Evolutionary conservation across 2,888 invertebrate species (phyloP).

Genomic region (Cephonodes hylas): DNA sequence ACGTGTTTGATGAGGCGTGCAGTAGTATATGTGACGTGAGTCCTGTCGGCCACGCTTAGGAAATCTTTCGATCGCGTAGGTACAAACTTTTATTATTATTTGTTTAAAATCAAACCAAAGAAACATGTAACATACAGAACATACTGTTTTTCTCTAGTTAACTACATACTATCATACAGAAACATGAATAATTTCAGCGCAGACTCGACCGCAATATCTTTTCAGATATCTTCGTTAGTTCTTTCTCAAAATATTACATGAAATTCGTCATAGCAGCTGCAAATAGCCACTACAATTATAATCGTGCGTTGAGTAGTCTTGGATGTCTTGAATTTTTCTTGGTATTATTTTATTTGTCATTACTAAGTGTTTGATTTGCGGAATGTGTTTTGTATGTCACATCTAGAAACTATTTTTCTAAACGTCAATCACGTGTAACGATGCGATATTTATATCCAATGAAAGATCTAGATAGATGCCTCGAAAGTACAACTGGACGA

Average conservation of each 20-base stretch:
- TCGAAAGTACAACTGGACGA: neutral
- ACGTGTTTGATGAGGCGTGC: constrained; percentile 3
- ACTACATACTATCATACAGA: neutral
- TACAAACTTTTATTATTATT: neutral
- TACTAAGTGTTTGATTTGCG: neutral
- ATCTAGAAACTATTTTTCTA: neutral
- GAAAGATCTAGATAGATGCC: neutral
- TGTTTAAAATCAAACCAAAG: neutral
- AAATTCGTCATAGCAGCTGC: constrained; percentile 4
- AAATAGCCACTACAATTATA: neutral
- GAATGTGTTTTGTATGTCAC: neutral
- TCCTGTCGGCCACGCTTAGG: neutral
- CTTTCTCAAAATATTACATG: constrained; percentile 12
- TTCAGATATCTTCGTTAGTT: neutral
- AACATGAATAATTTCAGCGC: neutral
- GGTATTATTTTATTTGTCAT: neutral
- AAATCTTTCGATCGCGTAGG: neutral
- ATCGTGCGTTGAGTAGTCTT: neutral
- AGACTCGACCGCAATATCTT: constrained; percentile 2
- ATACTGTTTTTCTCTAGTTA: too few relatives aligned
- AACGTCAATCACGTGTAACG: neutral
- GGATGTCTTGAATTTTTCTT: neutral
- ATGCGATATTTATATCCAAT: neutral
- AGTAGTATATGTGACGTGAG: neutral
- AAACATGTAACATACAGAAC: neutral